These are phyloP conservation scores for Tenebrio molitor DNA, from an alignment of 1,140 invertebrate species.

Conservation along the genomic window DNA sequence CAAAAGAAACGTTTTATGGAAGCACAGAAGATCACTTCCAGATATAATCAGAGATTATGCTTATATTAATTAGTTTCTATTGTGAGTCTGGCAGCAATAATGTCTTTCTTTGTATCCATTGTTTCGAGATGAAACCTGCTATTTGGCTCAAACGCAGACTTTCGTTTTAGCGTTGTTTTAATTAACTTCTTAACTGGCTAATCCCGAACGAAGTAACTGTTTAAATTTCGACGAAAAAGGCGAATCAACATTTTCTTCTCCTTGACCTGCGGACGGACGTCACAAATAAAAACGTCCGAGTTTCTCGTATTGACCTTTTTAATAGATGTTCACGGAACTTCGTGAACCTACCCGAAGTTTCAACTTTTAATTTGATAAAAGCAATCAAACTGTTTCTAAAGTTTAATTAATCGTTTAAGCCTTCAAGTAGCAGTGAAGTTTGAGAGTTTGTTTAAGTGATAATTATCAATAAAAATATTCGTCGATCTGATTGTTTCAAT, in stretches of 20 bases:
- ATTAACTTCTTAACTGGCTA: conserved; percentile 15
- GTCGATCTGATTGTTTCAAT: conserved; percentile 19
- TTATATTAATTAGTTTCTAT: conserved; percentile 41
- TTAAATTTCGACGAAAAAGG: background rate
- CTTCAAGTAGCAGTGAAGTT: conserved; percentile 29
- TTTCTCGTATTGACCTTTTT: conserved; percentile 18
- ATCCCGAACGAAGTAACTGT: conserved; percentile 1
- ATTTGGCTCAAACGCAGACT: conserved; percentile 37
- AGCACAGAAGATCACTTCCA: conserved; percentile 35
- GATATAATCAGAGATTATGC: conserved; percentile 35
- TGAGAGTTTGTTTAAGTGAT: conserved; percentile 26
- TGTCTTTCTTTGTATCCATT: conserved; percentile 38
- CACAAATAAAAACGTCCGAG: conserved; percentile 7
- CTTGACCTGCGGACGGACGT: conserved; percentile 5
- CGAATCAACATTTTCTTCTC: background rate
- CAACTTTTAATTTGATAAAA: conserved; percentile 35
- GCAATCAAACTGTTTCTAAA: conserved; percentile 36
- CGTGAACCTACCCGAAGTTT: conserved; percentile 8
- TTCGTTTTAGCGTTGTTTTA: conserved; percentile 9
- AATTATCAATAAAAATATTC: conserved; percentile 41
- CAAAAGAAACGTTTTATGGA: conserved; percentile 11
- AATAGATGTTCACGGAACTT: conserved; percentile 22
- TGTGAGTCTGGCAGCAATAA: conserved; percentile 34
- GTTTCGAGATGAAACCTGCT: conserved; percentile 29
- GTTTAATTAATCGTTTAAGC: conserved; percentile 38